Evolutionary conservation across 2,888 invertebrate genomes (phyloP).

Genomic region (Leucania comma): DNA sequence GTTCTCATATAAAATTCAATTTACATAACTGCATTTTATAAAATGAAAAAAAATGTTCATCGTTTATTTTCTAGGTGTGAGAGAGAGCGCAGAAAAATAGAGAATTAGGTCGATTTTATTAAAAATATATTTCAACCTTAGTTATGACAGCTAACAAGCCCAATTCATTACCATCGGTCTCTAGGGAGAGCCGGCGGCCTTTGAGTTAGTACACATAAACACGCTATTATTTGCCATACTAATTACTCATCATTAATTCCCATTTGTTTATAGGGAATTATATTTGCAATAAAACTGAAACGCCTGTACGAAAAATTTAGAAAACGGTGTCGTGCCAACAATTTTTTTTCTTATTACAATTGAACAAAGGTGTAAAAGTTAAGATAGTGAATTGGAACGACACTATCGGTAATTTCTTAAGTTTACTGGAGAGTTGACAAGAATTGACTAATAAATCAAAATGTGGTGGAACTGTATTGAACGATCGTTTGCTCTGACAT

Average conservation of each 20-base stretch:
- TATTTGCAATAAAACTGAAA: constrained; percentile 27
- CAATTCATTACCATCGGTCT: constrained; percentile 76
- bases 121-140: constrained; percentile 61
- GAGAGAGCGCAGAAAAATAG: constrained; percentile 33
- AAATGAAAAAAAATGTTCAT: neutral
- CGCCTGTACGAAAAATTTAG: neutral
- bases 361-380: no score
- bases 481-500: constrained; percentile 34
- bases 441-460: constrained; percentile 37
- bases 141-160: constrained; percentile 70
- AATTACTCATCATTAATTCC: constrained; percentile 73
- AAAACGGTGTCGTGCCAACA: neutral
- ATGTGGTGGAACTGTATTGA: constrained; percentile 40
- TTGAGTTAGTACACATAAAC: constrained; percentile 71
- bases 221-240: constrained; percentile 76
- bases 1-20: constrained; percentile 9
- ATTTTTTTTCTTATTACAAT: neutral
- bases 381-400: constrained; percentile 30
- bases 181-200: constrained; percentile 69
- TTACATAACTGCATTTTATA: constrained; percentile 3
- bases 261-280: constrained; percentile 57
- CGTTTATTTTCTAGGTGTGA: neutral
- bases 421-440: constrained; percentile 49
- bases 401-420: constrained; percentile 25
- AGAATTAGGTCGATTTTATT: constrained; percentile 66